Evolutionary conservation across 2,888 invertebrate genomes (phyloP), one percentile per base, ranked within the genome.

Genomic region (Chymomyza amoena): DNA sequence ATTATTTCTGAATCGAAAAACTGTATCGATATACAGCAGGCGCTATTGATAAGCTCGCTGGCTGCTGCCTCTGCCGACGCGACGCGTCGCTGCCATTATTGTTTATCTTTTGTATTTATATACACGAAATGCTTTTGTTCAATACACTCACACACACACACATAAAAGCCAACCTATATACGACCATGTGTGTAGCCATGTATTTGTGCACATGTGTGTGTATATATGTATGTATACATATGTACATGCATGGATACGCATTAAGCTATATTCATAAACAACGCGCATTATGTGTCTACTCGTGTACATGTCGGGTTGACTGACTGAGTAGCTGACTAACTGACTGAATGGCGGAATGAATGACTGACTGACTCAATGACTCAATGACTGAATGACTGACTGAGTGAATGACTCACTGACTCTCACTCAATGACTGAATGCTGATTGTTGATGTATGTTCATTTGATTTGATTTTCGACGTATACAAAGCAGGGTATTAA

Each of bases 61-160:
- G 7, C 32, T 32, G 32, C 32, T 32, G 32, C 51, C 54, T 18
- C 54, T 18, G 54, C 54, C 25, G 50, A 6, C 7, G 39, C 25
- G 50, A 6, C 7, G 39, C 20, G 62, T 50, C 51, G 59, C 28
- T 59, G 59, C 59, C 20, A 59, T 59, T 59, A 59, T 28, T 59
- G 25, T 59, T 59, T 54, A 54, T 59, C 32, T 59, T 59, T 59
- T 59, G 59, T 59, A 20, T 59, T 59, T 15, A 50, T 62, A 7
- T 28, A 28, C n/a, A 25, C 13, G 32, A 36, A 18, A 7, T 61
- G 25, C 16, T 39, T 39, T 18, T 61, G 20, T 50, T 50, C 15
- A 54, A 54, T 18, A 54, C 18, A 18, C 54, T 6, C 54, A 16
- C 18, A 18, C 52, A 52, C 15, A 52, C 18, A 20, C 39, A 13